Conservation (phyloP, 2,888 invertebrate genomes). For the Dioctria rufipes region DNA sequence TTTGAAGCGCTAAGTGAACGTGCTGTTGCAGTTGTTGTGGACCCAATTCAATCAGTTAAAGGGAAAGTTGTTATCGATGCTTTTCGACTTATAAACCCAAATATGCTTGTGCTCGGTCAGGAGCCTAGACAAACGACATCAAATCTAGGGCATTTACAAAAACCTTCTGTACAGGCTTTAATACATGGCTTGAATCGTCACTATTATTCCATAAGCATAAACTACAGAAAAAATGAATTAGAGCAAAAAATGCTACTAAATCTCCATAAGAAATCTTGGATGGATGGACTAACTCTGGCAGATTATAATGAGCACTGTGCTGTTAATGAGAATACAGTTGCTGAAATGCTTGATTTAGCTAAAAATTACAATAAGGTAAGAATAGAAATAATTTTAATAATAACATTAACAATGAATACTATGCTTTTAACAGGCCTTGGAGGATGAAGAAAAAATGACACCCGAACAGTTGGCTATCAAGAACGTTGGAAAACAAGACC, state of each 20-base stretch:
- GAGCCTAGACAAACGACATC: conserved; percentile 99
- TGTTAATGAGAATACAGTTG: conserved; percentile 93
- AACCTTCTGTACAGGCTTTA: conserved; percentile 98
- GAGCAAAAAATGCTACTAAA: conserved; percentile 99
- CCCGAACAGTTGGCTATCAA: conserved; percentile 99
- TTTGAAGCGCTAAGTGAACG: conserved; percentile 98
- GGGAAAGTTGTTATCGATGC: conserved; percentile 99
- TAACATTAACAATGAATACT: conserved; percentile 16
- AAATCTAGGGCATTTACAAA: conserved; percentile 97
- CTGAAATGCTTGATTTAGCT: conserved; percentile 96
- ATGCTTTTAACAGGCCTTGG: conserved; percentile 77
- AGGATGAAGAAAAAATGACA: conserved; percentile 99
- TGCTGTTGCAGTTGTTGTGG: conserved; percentile 99
- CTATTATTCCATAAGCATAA: conserved; percentile 99
- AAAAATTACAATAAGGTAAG: conserved; percentile 94
- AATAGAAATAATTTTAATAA: conserved; percentile 61
- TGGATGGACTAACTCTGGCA: conserved; percentile 92
- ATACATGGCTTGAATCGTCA: conserved; percentile 99
- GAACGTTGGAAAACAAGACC: conserved; percentile 99
- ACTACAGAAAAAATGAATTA: conserved; percentile 98
- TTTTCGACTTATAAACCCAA: conserved; percentile 98
- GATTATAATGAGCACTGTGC: conserved; percentile 95
- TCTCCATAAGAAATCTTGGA: conserved; percentile 99
- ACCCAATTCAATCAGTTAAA: conserved; percentile 99
- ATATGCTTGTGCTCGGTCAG: conserved; percentile 98